Conservation (phyloP, 2,113 vertebrate species). For the Cyprinodon tularosa region DNA sequence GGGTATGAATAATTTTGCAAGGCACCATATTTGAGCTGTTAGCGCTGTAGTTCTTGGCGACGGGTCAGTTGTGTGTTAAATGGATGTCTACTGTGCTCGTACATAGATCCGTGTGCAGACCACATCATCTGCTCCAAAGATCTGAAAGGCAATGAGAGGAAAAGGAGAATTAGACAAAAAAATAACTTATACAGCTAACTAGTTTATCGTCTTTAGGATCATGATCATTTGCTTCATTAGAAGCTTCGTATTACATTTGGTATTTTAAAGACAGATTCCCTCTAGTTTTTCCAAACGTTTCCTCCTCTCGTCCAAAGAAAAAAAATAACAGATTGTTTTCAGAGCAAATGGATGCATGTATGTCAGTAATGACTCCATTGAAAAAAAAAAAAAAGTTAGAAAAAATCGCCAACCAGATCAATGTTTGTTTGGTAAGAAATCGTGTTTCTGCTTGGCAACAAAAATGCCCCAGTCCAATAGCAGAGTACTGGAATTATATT, state of each 20-base stretch:
- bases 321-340: not conserved
- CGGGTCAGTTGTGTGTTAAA: not conserved
- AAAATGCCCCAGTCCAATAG: too few species aligned
- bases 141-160: slow-evolving; percentile 77
- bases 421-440: not conserved
- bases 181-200: not conserved
- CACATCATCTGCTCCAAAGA: slow-evolving; percentile 91
- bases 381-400: not conserved
- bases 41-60: not conserved
- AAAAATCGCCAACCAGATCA: not conserved
- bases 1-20: not conserved
- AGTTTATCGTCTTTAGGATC: not conserved
- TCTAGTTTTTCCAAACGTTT: not conserved
- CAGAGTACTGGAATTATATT: too few species aligned
- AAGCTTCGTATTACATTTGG: not conserved
- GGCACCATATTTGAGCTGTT: not conserved
- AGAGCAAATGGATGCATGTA: not conserved
- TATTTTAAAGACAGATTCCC: not conserved
- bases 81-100: slow-evolving; percentile 77
- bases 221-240: not conserved
- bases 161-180: not conserved
- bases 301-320: not conserved
- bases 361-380: not conserved
- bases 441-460: too few species aligned
- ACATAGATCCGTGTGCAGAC: slow-evolving; percentile 93